These are phyloP conservation scores for Folsomia candida DNA, from an alignment of 2,888 invertebrate genomes.

Conservation along the genomic window DNA sequence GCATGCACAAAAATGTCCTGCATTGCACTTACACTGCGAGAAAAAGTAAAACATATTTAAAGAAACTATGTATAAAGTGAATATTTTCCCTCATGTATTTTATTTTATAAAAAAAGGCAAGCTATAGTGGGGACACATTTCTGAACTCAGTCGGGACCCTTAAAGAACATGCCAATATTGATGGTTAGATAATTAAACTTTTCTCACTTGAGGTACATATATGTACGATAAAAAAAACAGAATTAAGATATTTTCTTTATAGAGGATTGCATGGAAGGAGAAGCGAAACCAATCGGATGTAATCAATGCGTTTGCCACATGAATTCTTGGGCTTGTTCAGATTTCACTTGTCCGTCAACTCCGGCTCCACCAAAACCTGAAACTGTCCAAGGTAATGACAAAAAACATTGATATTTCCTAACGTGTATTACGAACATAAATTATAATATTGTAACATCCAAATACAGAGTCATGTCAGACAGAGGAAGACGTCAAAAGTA, in stretches of 20 bases:
- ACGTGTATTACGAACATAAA: not conserved
- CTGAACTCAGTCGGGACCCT: constrained; percentile 41
- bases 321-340: constrained; percentile 49
- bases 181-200: constrained; percentile 37
- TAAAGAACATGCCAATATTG: constrained; percentile 44
- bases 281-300: constrained; percentile 39
- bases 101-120: too few relatives aligned
- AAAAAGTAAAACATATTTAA: too few relatives aligned
- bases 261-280: constrained; percentile 48
- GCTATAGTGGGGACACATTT: constrained; percentile 44
- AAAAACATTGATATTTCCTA: not conserved
- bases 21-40: constrained; percentile 46
- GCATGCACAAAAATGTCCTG: constrained; percentile 47
- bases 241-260: constrained; percentile 5
- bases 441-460: too few relatives aligned
- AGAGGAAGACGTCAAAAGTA: constrained; percentile 47
- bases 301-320: constrained; percentile 48
- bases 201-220: not conserved
- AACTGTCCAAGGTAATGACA: not conserved
- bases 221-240: not conserved
- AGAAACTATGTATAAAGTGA: too few relatives aligned
- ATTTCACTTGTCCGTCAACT: constrained; percentile 40
- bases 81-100: too few relatives aligned
- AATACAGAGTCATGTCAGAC: constrained; percentile 42
- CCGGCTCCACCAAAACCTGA: constrained; percentile 21